Conservation (phyloP, 2,888 invertebrate genomes). For the Drosophila demipolita region DNA sequence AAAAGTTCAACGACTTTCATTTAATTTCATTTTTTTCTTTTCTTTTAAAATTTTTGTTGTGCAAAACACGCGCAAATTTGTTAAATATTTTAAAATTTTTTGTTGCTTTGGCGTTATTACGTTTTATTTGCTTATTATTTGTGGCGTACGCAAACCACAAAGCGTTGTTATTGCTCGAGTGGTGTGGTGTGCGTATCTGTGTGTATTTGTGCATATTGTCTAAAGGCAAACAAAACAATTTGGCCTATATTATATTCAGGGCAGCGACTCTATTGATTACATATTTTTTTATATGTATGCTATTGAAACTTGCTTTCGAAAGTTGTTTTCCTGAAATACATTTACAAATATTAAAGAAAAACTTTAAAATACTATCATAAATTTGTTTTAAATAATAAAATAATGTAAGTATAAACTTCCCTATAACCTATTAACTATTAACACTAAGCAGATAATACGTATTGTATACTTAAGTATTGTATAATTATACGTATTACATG, state of each 20-base stretch:
- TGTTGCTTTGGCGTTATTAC: constrained; percentile 5
- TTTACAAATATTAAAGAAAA: background rate
- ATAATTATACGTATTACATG: too few species aligned
- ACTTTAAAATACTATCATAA: background rate
- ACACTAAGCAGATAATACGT: background rate
- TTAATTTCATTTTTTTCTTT: constrained; percentile 37
- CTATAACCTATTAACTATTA: background rate
- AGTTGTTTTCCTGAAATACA: background rate
- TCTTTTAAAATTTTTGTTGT: constrained; percentile 36
- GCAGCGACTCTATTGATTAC: background rate
- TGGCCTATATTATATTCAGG: constrained; percentile 30
- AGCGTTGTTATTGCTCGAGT: constrained; percentile 3
- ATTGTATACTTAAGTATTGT: too few species aligned
- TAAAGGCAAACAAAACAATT: constrained; percentile 20
- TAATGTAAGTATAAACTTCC: background rate
- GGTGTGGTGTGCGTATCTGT: background rate
- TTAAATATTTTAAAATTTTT: background rate
- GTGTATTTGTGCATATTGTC: constrained; percentile 10
- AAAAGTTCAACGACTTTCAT: constrained; percentile 69
- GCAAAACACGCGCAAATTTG: constrained; percentile 35
- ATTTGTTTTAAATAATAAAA: background rate
- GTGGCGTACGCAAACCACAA: constrained; percentile 23
- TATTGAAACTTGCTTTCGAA: background rate
- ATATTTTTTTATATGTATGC: background rate
- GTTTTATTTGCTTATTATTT: constrained; percentile 25